A percentile compares a stretch with the other conserved stretches of the same genome.
Evolutionary conservation across 1,140 invertebrate genomes (phyloP).

Genomic region (Linepithema humile): DNA sequence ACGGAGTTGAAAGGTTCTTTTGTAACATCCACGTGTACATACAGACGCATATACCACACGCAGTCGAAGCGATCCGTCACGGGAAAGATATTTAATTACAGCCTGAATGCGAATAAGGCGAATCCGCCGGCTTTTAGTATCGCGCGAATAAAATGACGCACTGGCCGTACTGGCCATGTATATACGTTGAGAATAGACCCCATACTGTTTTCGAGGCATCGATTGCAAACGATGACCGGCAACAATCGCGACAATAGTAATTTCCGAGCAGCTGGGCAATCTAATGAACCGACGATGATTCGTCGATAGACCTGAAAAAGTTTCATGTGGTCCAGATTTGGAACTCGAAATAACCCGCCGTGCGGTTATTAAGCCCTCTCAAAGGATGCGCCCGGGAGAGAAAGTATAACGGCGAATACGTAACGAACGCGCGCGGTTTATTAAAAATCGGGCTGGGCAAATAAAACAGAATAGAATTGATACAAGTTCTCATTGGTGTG

Average conservation of each 20-base stretch:
- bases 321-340: constrained; percentile 45
- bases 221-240: constrained; percentile 72
- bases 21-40: constrained; percentile 23
- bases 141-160: constrained; percentile 58
- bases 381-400: constrained; percentile 4
- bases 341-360: constrained; percentile 46
- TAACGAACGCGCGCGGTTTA: background rate
- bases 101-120: constrained; percentile 44
- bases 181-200: constrained; percentile 44
- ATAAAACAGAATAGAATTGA: constrained; percentile 37
- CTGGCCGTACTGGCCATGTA: background rate
- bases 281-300: constrained; percentile 71
- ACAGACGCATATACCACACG: constrained; percentile 8
- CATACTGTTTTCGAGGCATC: constrained; percentile 66
- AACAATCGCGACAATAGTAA: constrained; percentile 69
- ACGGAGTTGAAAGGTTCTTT: constrained; percentile 37
- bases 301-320: constrained; percentile 52
- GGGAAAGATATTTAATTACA: constrained; percentile 53
- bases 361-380: constrained; percentile 50
- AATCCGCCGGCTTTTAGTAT: constrained; percentile 26
- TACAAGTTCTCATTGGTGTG: constrained; percentile 3
- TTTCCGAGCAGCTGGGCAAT: constrained; percentile 61
- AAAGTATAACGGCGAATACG: constrained; percentile 19
- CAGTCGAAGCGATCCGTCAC: constrained; percentile 21
- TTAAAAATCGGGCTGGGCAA: constrained; percentile 30